Base-by-base conservation (phyloP, 2,113 vertebrate genomes). In the Myiagra hebetior region DNA sequence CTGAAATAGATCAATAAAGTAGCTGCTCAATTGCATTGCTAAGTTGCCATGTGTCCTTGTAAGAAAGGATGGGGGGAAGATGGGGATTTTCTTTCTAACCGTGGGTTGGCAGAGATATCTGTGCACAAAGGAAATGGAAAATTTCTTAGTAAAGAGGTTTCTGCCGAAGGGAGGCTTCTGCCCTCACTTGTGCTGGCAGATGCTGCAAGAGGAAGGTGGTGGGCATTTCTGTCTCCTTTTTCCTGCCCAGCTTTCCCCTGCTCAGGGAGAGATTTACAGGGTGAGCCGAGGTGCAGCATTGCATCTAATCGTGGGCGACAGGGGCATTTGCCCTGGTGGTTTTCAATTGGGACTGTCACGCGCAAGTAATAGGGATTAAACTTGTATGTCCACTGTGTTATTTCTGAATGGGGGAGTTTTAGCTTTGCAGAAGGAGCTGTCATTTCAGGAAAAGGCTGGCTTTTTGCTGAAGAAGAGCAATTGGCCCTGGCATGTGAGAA, bases 401-500 rank as follows among this genome's bases (percentile, higher is more conserved):
- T 74, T 86, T 87, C 57, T 89, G 60, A 93, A 93, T 85, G 88
- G 41, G 26, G 7, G 31, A 57, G 57, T 50, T 94, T 69, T n/a
- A 64, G 57, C 72, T 64, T 64, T 85, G 73, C 72, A 86, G 60
- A 84, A 72, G 64, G 52, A 95, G 41, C 21, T 86, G 60, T 88
- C 65, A 20, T 70, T 72, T 72, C 76, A 69, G 60, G 11, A 39
- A 84, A 49, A 78, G 57, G 6, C n/a, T 49, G 83, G 17, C 3
- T 89, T 94, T 95, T 81, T 92, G 73, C 69, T 94, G 80, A 72
- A 82, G 79, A 88, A 75, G 80, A 85, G 60, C 81, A 91, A 91
- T 77, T 31, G 8, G 23, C 53, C 50, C 52, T 87, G 85, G 64
- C 50, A 64, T 72, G 41, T 85, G 73, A 93, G 88, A 75, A 93